Conservation (phyloP, 2,113 vertebrate genomes). For the Forbesichthys agassizii region DNA sequence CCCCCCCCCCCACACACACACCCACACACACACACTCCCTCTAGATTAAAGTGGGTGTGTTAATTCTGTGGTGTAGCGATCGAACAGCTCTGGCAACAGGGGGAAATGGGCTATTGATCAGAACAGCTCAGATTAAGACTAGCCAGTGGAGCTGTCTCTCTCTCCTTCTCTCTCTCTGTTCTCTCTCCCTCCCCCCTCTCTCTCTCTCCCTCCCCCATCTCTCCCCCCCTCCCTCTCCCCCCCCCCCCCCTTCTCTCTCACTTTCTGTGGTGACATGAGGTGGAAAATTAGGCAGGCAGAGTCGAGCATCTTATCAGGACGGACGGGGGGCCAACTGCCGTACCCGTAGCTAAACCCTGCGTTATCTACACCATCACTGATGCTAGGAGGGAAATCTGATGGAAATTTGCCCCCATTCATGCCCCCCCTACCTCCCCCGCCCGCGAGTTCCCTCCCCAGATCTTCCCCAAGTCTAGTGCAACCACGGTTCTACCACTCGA, state of each 20-base stretch:
- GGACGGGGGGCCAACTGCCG: too few relatives aligned
- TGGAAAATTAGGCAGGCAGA: too few relatives aligned
- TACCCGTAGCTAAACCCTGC: too few relatives aligned
- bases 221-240: slow-evolving; percentile 26
- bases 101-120: slow-evolving; percentile 99
- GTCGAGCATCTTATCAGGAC: too few relatives aligned
- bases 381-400: too few relatives aligned
- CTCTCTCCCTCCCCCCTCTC: slow-evolving; percentile 47
- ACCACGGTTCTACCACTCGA: too few relatives aligned
- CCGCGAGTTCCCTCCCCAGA: too few relatives aligned
- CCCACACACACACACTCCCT: slow-evolving; percentile 80
- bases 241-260: slow-evolving; percentile 55
- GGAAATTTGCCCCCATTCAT: too few relatives aligned
- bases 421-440: too few relatives aligned
- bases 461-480: too few relatives aligned
- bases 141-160: slow-evolving; percentile 94
- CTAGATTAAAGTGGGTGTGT: slow-evolving; percentile 96
- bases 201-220: slow-evolving; percentile 13
- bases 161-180: slow-evolving; percentile 60
- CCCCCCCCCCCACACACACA: slow-evolving; percentile 59
- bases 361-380: too few relatives aligned
- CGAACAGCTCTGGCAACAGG: slow-evolving; percentile 98
- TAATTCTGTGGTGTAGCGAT: slow-evolving; percentile 96
- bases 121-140: slow-evolving; percentile 97
- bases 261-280: too few relatives aligned